A percentile compares a stretch with the other conserved stretches of the same genome.
phyloP scores from a whole-genome alignment of 2,797 vertebrate genomes.

The Mallotus villosus region DNA sequence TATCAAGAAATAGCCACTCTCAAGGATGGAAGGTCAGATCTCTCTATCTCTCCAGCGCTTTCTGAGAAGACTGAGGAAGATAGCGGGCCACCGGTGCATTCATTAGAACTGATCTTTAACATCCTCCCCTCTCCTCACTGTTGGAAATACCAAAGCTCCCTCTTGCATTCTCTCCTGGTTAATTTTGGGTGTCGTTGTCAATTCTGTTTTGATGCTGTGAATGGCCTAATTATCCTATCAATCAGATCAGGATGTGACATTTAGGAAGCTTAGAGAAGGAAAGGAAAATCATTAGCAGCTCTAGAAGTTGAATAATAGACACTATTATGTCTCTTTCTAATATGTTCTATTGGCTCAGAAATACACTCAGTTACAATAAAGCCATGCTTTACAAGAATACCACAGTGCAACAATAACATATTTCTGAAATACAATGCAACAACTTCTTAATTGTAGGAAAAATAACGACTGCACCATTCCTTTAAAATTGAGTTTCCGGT shows the following conservation, averaged over 20 bases:
- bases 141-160: background rate
- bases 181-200: background rate
- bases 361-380: background rate
- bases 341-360: too few species aligned
- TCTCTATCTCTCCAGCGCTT: background rate
- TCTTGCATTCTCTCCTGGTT: background rate
- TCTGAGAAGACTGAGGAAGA: background rate
- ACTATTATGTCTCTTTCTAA: too few species aligned
- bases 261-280: background rate
- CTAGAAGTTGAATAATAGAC: background rate
- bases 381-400: too few species aligned
- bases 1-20: background rate
- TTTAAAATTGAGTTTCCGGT: too few species aligned
- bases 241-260: slow-evolving; percentile 1
- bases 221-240: background rate
- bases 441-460: background rate
- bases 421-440: background rate
- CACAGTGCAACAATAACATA: background rate
- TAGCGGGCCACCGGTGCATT: background rate
- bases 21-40: background rate
- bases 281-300: background rate
- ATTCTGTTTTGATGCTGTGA: background rate
- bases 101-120: slow-evolving; percentile 1
- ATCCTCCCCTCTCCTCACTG: background rate
- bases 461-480: too few species aligned